Evolutionary conservation across 2,113 vertebrate genomes (phyloP).

Genomic region (Lamprotornis superbus): DNA sequence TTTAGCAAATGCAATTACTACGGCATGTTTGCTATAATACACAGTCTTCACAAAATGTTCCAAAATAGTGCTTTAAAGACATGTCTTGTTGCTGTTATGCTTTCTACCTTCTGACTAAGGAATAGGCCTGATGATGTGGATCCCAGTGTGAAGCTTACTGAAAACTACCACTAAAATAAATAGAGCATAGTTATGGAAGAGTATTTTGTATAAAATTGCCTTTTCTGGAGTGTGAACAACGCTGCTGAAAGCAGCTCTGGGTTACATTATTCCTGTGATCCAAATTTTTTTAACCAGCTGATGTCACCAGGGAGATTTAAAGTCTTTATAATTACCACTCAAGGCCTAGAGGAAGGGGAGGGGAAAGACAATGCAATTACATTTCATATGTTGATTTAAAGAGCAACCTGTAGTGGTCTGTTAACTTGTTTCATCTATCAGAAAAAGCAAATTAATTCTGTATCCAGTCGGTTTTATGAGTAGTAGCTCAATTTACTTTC

Average conservation of each 20-base stretch:
- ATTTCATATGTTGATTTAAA: conserved; percentile 53
- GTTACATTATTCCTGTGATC: conserved; percentile 61
- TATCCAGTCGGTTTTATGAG: conserved; percentile 57
- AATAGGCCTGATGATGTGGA: conserved; percentile 3
- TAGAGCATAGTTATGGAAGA: conserved; percentile 33
- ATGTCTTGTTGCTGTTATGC: background rate
- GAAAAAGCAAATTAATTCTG: conserved; percentile 51
- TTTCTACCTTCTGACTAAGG: conserved; percentile 7
- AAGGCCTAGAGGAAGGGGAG: conserved; percentile 26
- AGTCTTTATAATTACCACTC: conserved; percentile 71
- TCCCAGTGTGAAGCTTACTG: background rate
- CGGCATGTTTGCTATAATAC: background rate
- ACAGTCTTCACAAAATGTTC: background rate
- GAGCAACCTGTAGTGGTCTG: conserved; percentile 21
- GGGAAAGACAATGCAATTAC: conserved; percentile 49
- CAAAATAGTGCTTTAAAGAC: background rate
- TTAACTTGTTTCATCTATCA: conserved; percentile 43
- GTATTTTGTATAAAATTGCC: conserved; percentile 18
- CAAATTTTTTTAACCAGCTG: conserved; percentile 72
- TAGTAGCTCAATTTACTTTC: conserved; percentile 57
- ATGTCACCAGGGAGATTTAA: conserved; percentile 70
- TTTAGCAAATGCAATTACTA: conserved; percentile 40
- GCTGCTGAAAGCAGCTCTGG: conserved; percentile 34
- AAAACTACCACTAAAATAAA: conserved; percentile 54
- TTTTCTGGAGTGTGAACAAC: conserved; percentile 50